phyloP scores from a whole-genome alignment of 2,113 vertebrate species.

The Felis chaus region DNA sequence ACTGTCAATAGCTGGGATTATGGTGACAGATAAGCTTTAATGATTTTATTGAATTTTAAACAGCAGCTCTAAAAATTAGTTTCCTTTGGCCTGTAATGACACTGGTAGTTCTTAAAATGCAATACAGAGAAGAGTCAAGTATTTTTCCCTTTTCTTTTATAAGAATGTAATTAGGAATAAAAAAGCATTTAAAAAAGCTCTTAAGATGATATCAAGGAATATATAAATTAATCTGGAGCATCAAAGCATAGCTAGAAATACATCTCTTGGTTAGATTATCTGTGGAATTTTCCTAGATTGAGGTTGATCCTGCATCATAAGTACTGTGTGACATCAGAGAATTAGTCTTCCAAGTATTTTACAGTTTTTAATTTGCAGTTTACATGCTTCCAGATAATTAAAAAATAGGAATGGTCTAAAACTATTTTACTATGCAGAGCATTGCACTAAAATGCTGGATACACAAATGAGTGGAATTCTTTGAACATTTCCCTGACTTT shows the following conservation, averaged over 20 bases:
- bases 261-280: slow-evolving; percentile 46
- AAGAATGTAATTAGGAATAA: slow-evolving; percentile 51
- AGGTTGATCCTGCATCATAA: slow-evolving; percentile 39
- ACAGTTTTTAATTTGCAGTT: slow-evolving; percentile 46
- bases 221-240: slow-evolving; percentile 47
- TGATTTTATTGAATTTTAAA: slow-evolving; percentile 49
- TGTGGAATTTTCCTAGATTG: slow-evolving; percentile 35
- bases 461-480: background rate
- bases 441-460: background rate
- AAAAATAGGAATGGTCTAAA: slow-evolving; percentile 3
- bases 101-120: background rate
- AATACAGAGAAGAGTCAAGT: background rate
- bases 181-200: background rate
- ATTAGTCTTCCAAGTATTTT: slow-evolving; percentile 54
- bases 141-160: slow-evolving; percentile 12
- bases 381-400: background rate
- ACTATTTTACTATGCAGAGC: background rate
- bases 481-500: background rate
- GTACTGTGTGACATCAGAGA: background rate
- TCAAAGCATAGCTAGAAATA: slow-evolving; percentile 51
- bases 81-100: slow-evolving; percentile 54
- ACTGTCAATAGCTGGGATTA: background rate
- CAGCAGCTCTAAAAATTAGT: slow-evolving; percentile 38
- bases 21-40: slow-evolving; percentile 4
- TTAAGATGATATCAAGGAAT: slow-evolving; percentile 47